Evolutionary conservation across 1,140 invertebrate species (phyloP), one percentile per base, ranked within the genome.

Genomic region (Diachasma alloeum): DNA sequence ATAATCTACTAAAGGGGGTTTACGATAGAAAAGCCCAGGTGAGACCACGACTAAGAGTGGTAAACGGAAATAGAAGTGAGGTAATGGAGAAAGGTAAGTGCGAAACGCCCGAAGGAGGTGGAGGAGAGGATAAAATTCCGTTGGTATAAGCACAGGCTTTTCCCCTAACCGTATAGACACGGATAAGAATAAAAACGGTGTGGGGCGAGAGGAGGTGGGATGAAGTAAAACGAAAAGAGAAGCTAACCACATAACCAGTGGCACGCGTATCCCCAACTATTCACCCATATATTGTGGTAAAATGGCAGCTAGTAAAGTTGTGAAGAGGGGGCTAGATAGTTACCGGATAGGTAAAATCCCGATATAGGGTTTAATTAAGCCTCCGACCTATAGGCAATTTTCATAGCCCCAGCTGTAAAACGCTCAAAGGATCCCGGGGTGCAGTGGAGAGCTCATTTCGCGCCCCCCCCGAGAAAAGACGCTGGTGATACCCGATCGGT

Each of bases 21-120:
- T 76, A 76, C 53, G 68, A 63, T 72, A 68, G 68, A 76, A 76
- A 76, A 76, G 48, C 75, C 39, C 75, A 76, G 75, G 75, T 76
- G 75, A 76, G 31, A 76, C 53, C 75, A 36, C 46, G 48, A 76
- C 67, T 68, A 53, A 44, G 24, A 53, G 68, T 72, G 75, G 68
- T 72, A 76, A 76, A 76, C 68, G 69, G 75, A 76, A 72, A 72
- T 76, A 76, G 68, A 71, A 26, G 53, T 36, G 36, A 76, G 66
- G 75, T 76, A 76, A 76, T 76, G 75, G 75, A 46, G 74, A 76
- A 76, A 53, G 63, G 74, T 76, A 76, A 76, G 74, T 76, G 74
- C 74, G 74, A 76, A 67, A 63, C 13, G 59, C 24, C 59, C 59
- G 59, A 31, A 63, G 59, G 59, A 26, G 59, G 59, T 24, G 22